Percentiles rank a stretch among this genome's conserved stretches.
phyloP scores from a whole-genome alignment of 2,797 vertebrate genomes.

The Pipistrellus pipistrellus region DNA sequence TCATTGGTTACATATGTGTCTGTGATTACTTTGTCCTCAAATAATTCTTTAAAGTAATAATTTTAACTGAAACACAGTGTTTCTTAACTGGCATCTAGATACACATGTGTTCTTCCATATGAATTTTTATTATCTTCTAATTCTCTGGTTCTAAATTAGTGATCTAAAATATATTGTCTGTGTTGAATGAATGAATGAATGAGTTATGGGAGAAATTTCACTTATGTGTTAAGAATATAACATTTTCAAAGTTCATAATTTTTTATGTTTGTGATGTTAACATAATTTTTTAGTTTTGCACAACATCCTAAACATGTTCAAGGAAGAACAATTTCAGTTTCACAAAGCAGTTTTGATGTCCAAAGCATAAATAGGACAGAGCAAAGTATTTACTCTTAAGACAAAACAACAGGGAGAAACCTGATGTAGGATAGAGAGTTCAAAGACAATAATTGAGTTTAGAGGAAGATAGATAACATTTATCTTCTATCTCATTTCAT shows the following conservation, averaged over 20 bases:
- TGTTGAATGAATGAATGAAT: background rate
- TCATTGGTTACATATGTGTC: background rate
- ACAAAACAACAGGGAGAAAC: background rate
- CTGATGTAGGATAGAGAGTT: background rate
- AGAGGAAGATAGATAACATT: background rate
- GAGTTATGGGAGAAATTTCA: background rate
- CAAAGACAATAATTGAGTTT: background rate
- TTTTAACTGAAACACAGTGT: background rate
- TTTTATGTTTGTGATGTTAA: background rate
- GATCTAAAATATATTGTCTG: background rate
- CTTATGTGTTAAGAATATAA: background rate
- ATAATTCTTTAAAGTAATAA: background rate
- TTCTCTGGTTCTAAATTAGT: background rate
- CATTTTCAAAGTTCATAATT: background rate
- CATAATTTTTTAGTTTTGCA: slow-evolving; percentile 6
- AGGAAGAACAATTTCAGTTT: background rate
- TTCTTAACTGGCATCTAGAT: background rate
- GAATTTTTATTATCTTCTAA: background rate
- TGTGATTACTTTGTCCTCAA: background rate
- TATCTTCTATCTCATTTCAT: slow-evolving; percentile 17
- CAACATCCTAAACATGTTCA: background rate
- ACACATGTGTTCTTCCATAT: background rate
- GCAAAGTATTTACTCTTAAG: slow-evolving; percentile 4
- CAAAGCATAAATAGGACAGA: background rate
- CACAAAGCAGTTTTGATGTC: background rate